A percentile compares a stretch with the other conserved stretches of the same genome.
Conservation (phyloP, 2,797 vertebrate species). For the Sebastes taczanowskii region DNA sequence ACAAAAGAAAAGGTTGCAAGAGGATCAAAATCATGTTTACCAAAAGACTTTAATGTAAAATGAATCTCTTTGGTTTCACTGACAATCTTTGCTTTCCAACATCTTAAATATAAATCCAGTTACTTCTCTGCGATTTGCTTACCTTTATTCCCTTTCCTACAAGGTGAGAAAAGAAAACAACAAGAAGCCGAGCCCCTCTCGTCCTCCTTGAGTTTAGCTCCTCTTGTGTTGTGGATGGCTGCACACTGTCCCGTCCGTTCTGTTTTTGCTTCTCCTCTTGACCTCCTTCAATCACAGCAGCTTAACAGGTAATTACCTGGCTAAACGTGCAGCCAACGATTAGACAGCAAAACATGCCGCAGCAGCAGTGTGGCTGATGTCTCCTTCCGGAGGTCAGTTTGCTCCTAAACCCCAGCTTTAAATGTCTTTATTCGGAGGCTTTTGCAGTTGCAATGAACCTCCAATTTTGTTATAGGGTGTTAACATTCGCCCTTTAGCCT, state of each 20-base stretch:
- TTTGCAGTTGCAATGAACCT: neutral
- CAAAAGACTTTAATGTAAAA: neutral
- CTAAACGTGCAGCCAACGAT: conserved; percentile 60
- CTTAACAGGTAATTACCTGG: conserved; percentile 71
- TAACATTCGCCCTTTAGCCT: neutral
- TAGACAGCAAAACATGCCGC: conserved; percentile 58
- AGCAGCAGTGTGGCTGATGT: conserved; percentile 1
- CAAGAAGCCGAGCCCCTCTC: neutral
- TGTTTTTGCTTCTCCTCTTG: neutral
- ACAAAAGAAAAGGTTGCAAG: neutral
- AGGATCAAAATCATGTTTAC: neutral
- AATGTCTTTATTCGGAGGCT: neutral
- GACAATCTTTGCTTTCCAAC: neutral
- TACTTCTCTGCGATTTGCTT: neutral
- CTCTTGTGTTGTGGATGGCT: conserved; percentile 4
- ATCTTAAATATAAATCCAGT: neutral
- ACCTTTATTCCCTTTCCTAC: conserved; percentile 33
- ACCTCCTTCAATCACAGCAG: conserved; percentile 55
- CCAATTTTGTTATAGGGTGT: neutral
- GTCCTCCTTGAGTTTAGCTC: neutral
- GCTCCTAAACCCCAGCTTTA: neutral
- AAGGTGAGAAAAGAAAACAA: neutral
- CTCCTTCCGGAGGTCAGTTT: neutral
- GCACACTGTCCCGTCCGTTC: neutral
- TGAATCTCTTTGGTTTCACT: fast-evolving